These are phyloP conservation scores for Rhogogaster chlorosoma DNA, from an alignment of 2,888 invertebrate genomes.

Conservation along the genomic window DNA sequence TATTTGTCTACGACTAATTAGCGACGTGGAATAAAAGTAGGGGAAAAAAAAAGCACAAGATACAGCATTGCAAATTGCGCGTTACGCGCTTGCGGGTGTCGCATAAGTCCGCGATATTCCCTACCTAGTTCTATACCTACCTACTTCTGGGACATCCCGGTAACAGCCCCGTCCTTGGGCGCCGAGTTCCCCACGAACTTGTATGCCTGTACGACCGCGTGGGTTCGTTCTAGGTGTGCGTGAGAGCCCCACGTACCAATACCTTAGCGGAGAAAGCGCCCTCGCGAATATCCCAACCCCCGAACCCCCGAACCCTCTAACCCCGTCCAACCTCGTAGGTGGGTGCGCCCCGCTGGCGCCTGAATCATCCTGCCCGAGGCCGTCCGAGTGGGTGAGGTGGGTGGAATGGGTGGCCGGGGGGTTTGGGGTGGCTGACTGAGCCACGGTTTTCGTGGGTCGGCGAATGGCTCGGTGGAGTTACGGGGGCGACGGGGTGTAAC, in stretches of 20 bases:
- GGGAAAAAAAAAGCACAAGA: neutral
- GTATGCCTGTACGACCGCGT: slow-evolving; percentile 45
- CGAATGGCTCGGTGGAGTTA: slow-evolving; percentile 62
- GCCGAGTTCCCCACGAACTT: slow-evolving; percentile 41
- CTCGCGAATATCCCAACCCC: slow-evolving; percentile 63
- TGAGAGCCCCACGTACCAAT: slow-evolving; percentile 64
- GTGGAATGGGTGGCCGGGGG: neutral
- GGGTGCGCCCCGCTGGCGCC: slow-evolving; percentile 78
- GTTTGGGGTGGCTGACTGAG: slow-evolving; percentile 69
- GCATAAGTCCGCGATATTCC: slow-evolving; percentile 27
- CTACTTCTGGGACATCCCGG: slow-evolving; percentile 36
- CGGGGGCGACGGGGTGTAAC: slow-evolving; percentile 55
- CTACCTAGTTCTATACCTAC: slow-evolving; percentile 21
- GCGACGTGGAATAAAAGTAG: neutral
- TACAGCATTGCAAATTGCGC: slow-evolving; percentile 1
- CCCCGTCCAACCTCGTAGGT: slow-evolving; percentile 70
- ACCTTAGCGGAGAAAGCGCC: slow-evolving; percentile 72
- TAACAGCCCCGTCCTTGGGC: slow-evolving; percentile 47
- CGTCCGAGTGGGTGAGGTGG: slow-evolving; percentile 57
- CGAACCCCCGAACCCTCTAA: slow-evolving; percentile 55
- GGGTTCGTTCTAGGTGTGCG: slow-evolving; percentile 45
- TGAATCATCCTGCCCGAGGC: slow-evolving; percentile 77
- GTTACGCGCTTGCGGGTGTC: slow-evolving; percentile 16
- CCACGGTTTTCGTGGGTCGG: slow-evolving; percentile 67
- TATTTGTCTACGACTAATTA: neutral